Evolutionary conservation across 2,888 invertebrate genomes (phyloP), one percentile per base, ranked within the genome.

Genomic region (Chouioia cunea): DNA sequence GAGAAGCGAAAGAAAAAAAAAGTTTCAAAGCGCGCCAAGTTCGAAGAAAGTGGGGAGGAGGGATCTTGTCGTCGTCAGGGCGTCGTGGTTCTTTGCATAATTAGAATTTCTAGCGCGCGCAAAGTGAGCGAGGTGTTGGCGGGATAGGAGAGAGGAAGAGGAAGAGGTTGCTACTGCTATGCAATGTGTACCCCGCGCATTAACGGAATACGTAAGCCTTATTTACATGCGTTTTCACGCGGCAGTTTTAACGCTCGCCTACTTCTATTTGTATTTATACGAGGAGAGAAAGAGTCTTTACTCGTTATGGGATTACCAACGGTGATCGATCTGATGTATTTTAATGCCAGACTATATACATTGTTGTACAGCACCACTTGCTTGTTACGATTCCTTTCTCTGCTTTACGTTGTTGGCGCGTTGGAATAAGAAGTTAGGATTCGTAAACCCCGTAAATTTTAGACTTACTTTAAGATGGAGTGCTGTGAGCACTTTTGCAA

Each of bases 171-270:
- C 15, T 66, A 18, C 43, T 23, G 56, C 58, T 52, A 27, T 50
- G 73, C 69, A 73, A 71, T 75, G 75, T 77, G 71, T 75, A 74
- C 73, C 54, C 57, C 58, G 68, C 76, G 75, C 71, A 76, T 76
- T 77, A 77, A 73, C 75, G 71, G 76, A 78, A 78, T 76, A 78
- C 75, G 68, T 76, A 78, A 76, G 75, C 75, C 75, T 74, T 76
- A 77, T 79, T 77, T 77, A 77, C 77, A 78, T 77, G 73, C 43
- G 76, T 76, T 76, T 77, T 47, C 43, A 64, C 60, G 56, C 70
- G 20, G 60, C 22, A 59, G 47, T 54, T 70, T 65, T 63, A 44
- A 50, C 70, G 44, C 52, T 43, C 50, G 14, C 56, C 64, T 46
- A 74, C 65, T 66, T 62, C 64, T 65, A 70, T 66, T 71, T 73